These are phyloP conservation scores for Dryobota labecula DNA, from an alignment of 2,888 invertebrate species.

Conservation along the genomic window DNA sequence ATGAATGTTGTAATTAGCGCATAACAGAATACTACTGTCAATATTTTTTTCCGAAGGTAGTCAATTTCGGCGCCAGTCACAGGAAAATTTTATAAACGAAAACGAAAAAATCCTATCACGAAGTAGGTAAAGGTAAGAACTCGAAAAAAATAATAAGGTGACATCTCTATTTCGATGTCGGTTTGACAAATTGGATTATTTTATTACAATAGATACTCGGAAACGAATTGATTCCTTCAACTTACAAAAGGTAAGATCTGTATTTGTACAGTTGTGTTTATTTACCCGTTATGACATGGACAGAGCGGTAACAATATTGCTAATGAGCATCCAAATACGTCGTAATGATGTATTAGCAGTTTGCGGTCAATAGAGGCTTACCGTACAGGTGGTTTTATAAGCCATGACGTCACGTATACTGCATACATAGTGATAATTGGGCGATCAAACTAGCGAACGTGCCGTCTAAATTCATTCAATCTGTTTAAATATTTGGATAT, in stretches of 20 bases:
- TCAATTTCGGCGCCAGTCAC: neutral
- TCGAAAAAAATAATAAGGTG: slow-evolving; percentile 43
- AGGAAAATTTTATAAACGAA: slow-evolving; percentile 33
- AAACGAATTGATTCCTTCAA: slow-evolving; percentile 23
- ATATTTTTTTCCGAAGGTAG: slow-evolving; percentile 4
- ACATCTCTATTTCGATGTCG: slow-evolving; percentile 30
- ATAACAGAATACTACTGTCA: neutral
- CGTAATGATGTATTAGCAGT: slow-evolving; percentile 29
- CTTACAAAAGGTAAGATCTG: neutral
- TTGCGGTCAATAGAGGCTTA: slow-evolving; percentile 7
- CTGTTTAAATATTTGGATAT: slow-evolving; percentile 22
- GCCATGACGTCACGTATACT: slow-evolving; percentile 23
- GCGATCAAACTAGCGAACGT: slow-evolving; percentile 34
- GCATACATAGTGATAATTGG: slow-evolving; percentile 18
- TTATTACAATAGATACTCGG: slow-evolving; percentile 33
- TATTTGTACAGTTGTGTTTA: slow-evolving; percentile 1
- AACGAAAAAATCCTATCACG: slow-evolving; percentile 31
- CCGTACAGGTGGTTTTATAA: slow-evolving; percentile 1
- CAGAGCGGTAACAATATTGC: neutral
- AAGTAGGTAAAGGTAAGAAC: slow-evolving; percentile 16
- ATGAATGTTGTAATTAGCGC: neutral
- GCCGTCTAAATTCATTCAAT: slow-evolving; percentile 8
- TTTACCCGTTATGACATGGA: slow-evolving; percentile 3
- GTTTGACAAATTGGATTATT: slow-evolving; percentile 47
- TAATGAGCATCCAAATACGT: slow-evolving; percentile 32